phyloP scores from a whole-genome alignment of 2,113 vertebrate genomes.

The Calidris pugnax region DNA sequence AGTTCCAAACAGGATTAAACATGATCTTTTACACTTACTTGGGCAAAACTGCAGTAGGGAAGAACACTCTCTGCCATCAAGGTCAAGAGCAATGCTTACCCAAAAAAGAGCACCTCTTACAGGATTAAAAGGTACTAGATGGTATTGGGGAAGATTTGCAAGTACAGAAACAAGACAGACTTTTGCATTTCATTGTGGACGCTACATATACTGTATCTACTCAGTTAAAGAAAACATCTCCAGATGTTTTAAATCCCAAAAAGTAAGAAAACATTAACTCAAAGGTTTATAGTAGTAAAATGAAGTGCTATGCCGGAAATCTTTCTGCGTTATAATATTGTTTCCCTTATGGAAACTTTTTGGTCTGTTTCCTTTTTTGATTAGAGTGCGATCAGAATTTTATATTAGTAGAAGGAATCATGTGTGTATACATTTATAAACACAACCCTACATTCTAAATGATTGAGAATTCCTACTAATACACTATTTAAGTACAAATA shows the following conservation, averaged over 20 bases:
- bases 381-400: not conserved
- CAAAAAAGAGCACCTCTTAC: not conserved
- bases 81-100: not conserved
- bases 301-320: not conserved
- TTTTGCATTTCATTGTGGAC: not conserved
- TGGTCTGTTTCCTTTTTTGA: not conserved
- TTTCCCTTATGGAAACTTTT: not conserved
- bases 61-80: not conserved
- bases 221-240: not conserved
- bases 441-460: not conserved
- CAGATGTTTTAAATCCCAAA: not conserved
- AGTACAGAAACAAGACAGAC: not conserved
- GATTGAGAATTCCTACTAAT: not conserved
- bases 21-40: not conserved
- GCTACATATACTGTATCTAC: fast-evolving
- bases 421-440: fast-evolving
- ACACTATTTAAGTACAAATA: not conserved
- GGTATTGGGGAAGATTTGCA: not conserved
- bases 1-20: not conserved
- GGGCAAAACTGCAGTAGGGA: not conserved
- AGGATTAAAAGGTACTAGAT: not conserved
- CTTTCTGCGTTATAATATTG: not conserved
- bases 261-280: not conserved
- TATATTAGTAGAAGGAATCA: not conserved
- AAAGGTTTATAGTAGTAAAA: not conserved